Conservation (phyloP, 2,113 vertebrate species). For the Mola mola region DNA sequence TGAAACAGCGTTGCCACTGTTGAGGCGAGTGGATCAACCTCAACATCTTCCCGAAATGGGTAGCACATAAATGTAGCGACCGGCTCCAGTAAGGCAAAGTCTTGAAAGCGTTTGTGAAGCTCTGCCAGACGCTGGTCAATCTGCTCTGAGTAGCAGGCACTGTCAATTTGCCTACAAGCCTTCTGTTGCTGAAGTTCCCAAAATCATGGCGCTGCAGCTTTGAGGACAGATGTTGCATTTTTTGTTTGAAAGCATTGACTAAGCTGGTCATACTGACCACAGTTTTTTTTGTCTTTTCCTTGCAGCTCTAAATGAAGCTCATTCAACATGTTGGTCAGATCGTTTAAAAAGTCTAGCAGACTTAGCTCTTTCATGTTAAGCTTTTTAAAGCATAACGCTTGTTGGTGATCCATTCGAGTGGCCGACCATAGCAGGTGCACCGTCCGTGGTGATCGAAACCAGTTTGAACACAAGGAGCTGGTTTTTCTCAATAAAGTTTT, state of each 20-base stretch:
- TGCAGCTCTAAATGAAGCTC: slow-evolving; percentile 49
- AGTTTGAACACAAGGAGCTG: slow-evolving; percentile 14
- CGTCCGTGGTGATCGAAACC: slow-evolving; percentile 13
- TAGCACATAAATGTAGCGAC: slow-evolving; percentile 20
- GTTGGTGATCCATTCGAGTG: slow-evolving; percentile 8
- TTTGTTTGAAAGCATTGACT: slow-evolving; percentile 45
- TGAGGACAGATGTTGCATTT: slow-evolving; percentile 27
- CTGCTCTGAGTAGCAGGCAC: slow-evolving; percentile 17
- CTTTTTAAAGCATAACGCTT: slow-evolving; percentile 28
- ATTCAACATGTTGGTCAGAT: slow-evolving; percentile 59
- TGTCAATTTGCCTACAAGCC: slow-evolving; percentile 9
- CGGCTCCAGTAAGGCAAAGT: slow-evolving; percentile 33
- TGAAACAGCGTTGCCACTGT: slow-evolving; percentile 51
- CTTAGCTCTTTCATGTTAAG: slow-evolving; percentile 38
- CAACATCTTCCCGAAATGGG: slow-evolving; percentile 26
- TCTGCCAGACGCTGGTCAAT: slow-evolving; percentile 19
- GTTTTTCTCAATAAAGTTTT: slow-evolving; percentile 30
- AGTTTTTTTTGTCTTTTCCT: slow-evolving; percentile 47
- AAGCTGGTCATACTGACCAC: slow-evolving; percentile 50
- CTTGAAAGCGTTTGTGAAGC: slow-evolving; percentile 35
- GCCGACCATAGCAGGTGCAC: background rate
- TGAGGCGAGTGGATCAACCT: slow-evolving; percentile 40
- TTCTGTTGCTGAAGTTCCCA: slow-evolving; percentile 23
- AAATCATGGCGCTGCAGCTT: slow-evolving; percentile 44
- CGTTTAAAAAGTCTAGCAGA: slow-evolving; percentile 44